Conservation (phyloP, 2,888 invertebrate genomes). For the Spicauda simplicius region DNA sequence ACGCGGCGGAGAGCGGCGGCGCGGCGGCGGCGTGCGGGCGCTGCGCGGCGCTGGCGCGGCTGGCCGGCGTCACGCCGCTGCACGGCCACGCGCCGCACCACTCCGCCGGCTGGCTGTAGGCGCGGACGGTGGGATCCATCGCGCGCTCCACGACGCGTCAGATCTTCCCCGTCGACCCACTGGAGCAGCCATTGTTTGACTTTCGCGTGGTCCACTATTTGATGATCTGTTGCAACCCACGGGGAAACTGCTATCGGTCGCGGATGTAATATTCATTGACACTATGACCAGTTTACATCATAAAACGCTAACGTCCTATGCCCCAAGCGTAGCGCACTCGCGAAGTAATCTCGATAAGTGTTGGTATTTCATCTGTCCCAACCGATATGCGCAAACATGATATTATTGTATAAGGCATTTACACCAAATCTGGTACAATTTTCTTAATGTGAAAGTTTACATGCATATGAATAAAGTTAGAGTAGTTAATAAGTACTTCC, state of each 20-base stretch:
- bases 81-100: conserved; percentile 88
- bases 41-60: conserved; percentile 86
- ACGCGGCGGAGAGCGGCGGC: conserved; percentile 32
- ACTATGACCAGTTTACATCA: too few species aligned
- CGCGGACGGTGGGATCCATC: conserved; percentile 8
- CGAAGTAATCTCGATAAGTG: too few species aligned
- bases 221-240: too few species aligned
- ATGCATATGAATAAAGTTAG: neutral
- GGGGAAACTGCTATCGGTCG: too few species aligned
- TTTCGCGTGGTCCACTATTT: too few species aligned
- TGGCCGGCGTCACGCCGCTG: conserved; percentile 90
- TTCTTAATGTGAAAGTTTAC: neutral
- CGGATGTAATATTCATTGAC: too few species aligned
- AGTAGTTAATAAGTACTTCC: neutral
- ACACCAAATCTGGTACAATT: conserved; percentile 9
- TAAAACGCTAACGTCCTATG: too few species aligned
- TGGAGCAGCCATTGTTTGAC: too few species aligned
- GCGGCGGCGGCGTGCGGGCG: conserved; percentile 84
- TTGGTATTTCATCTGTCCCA: neutral
- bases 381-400: too few species aligned
- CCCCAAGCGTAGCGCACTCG: too few species aligned
- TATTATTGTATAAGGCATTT: conserved; percentile 1
- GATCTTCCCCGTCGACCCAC: too few species aligned
- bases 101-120: conserved; percentile 88
- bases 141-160: too few species aligned